Evolutionary conservation across 92 coral and sea anemone species (phyloP).

Genomic region (Nematostella vectensis): DNA sequence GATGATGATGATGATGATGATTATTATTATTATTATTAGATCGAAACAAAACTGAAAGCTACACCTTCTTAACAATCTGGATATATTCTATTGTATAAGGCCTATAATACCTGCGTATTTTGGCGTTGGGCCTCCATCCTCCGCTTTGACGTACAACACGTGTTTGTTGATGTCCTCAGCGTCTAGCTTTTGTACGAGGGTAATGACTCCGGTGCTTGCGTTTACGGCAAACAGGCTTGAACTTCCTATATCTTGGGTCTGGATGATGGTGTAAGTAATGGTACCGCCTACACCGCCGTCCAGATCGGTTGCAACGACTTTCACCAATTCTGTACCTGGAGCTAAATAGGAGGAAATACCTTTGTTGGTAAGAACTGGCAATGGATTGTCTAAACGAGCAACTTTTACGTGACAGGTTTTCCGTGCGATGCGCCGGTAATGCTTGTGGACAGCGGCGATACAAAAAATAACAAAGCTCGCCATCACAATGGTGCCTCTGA

Average conservation of each 20-base stretch:
- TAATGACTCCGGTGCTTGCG: slow-evolving; percentile 41
- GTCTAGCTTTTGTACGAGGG: slow-evolving; percentile 35
- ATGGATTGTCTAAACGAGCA: too few species aligned
- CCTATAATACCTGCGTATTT: slow-evolving; percentile 27
- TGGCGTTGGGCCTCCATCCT: slow-evolving; percentile 30
- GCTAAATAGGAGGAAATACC: too few species aligned
- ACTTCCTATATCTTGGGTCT: slow-evolving; percentile 29
- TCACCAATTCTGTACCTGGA: slow-evolving; percentile 11
- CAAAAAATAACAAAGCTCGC: too few species aligned
- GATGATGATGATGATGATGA: too few species aligned
- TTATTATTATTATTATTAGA: too few species aligned
- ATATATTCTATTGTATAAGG: too few species aligned
- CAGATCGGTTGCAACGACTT: slow-evolving; percentile 44
- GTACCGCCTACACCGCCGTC: slow-evolving; percentile 39
- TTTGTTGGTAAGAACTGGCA: too few species aligned
- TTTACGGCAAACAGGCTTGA: slow-evolving; percentile 32
- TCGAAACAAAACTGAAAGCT: too few species aligned
- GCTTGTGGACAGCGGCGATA: too few species aligned
- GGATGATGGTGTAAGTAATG: slow-evolving; percentile 47
- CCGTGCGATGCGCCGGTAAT: slow-evolving; percentile 9
- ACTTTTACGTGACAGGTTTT: too few species aligned
- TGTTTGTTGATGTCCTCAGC: slow-evolving; percentile 47
- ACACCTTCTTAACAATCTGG: too few species aligned
- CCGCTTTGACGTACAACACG: slow-evolving; percentile 49
- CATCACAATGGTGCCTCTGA: too few species aligned